Evolutionary conservation across 2,888 invertebrate genomes (phyloP), one percentile per base, ranked within the genome.

Genomic region (Gastracanthus pulcherrimus): DNA sequence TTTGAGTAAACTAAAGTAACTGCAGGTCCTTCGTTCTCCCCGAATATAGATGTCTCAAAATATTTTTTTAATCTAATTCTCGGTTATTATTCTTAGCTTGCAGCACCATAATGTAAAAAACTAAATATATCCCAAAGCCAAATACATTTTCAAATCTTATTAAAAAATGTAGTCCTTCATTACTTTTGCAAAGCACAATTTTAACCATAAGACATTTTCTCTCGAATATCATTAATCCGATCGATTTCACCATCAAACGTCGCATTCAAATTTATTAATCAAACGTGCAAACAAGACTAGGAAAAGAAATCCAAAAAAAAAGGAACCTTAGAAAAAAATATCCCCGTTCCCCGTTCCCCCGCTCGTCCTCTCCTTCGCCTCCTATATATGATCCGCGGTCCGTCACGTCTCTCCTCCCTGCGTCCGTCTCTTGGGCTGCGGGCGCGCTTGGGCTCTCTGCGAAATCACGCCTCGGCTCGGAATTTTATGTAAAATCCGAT

Each of bases 401-500:
- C 88, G 89, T 89, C 90, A 89, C 89, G 89, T 90, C 84, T 87
- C 86, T 85, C 80, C 87, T 90, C 84, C 87, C 86, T 85, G 79
- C 87, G 88, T 88, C 88, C 88, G 87, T 89, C 89, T 87, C 86
- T 84, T 19, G 69, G 62, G 23, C 36, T 29, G 36, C 19, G 16
- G 34, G 36, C 51, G 70, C n/a, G n/a, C n/a, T n/a, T n/a, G n/a
- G 38, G 55, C 26, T 31, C 26, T n/a, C 48, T 19, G 29, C 85
- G 87, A 88, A 89, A 90, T 90, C 89, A 87, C 89, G 87, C 86
- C 87, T 86, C 86, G 85, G 45, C 51, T 23, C 84, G 85, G 89
- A 90, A 90, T 91, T 90, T 91, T 90, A 91, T 91, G 90, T 90
- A 90, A 91, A 91, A 91, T 90, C 90, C 89, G 88, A 91, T 91